Base-by-base conservation (phyloP, 2,888 invertebrate species). In the Macaria liturata region DNA sequence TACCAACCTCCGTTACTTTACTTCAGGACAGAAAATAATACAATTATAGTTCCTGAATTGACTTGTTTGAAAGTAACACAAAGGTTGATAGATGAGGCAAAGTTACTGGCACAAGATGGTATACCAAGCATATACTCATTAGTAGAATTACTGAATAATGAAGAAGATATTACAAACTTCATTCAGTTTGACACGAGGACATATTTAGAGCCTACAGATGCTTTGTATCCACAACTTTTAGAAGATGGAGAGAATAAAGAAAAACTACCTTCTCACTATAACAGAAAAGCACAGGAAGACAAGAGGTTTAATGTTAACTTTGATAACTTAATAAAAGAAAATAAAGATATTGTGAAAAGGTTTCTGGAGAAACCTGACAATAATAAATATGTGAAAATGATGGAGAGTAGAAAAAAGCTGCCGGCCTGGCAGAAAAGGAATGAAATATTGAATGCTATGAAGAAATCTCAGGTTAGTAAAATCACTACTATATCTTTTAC, bases 371-470 rank as follows among this genome's bases (percentile, higher is more conserved):
- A 94, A 69, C 86, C 91, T 39, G 92, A 90, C 9, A 94, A 94
- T 69, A 86, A 92, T 50, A 93, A 92, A 61, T 97, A 96, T 75
- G 88, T 92, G 57, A 94, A 93, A 80, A 95, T 96, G 94, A 88
- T 95, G 74, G 85, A 92, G 4, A 79, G 76, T 0, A 88, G 97
- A 59, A 92, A 91, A 72, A 93, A 93, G 69, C 82, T 97, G 51
- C 97, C 97, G 0, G 96, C 96, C 0, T 97, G 95, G 94, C 84
- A 89, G 20, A 94, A 94, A 75, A 94, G 93, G 84, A 91, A 93
- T 43, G 94, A 95, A 60, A 95, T 97, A 69, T 83, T 97, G 59
- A 91, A 93, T 63, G 88, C 93, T 0, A 92, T 97, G 43, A 87
- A 93, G 40, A 91, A 93, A 54, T 94, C 94, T 54, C 95, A 94